phyloP scores from a whole-genome alignment of 1,140 invertebrate genomes.

The Euborellia annulipes region DNA sequence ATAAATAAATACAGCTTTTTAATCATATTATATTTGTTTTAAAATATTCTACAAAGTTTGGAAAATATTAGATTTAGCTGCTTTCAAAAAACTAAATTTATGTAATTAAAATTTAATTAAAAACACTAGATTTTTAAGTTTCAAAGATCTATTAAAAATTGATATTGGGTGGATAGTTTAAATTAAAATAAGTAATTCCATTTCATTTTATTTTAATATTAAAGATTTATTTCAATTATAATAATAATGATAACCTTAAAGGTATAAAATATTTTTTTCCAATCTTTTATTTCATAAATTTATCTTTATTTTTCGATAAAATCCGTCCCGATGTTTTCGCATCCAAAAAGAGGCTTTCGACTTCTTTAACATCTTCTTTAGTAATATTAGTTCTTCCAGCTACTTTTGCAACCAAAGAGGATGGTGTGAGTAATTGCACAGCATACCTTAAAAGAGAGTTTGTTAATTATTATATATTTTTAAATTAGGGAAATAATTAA shows the following conservation, averaged over 20 bases:
- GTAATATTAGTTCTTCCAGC: constrained; percentile 71
- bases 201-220: neutral
- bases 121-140: too few species aligned
- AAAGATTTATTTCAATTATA: too few species aligned
- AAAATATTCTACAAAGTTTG: too few species aligned
- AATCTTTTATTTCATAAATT: constrained; percentile 68
- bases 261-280: neutral
- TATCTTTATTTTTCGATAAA: constrained; percentile 73
- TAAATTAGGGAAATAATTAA: neutral
- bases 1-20: too few species aligned
- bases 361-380: constrained; percentile 69
- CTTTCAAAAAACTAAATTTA: too few species aligned
- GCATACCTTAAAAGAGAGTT: constrained; percentile 54
- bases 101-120: too few species aligned
- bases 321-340: constrained; percentile 92
- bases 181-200: too few species aligned
- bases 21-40: too few species aligned
- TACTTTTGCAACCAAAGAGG: constrained; percentile 71
- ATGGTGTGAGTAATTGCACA: constrained; percentile 86
- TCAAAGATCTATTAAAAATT: too few species aligned
- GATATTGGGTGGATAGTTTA: too few species aligned
- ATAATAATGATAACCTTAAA: too few species aligned
- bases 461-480: neutral
- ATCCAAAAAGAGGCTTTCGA: constrained; percentile 77
- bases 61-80: too few species aligned